phyloP scores from a whole-genome alignment of 2,113 vertebrate species.

The Perccottus glenii region DNA sequence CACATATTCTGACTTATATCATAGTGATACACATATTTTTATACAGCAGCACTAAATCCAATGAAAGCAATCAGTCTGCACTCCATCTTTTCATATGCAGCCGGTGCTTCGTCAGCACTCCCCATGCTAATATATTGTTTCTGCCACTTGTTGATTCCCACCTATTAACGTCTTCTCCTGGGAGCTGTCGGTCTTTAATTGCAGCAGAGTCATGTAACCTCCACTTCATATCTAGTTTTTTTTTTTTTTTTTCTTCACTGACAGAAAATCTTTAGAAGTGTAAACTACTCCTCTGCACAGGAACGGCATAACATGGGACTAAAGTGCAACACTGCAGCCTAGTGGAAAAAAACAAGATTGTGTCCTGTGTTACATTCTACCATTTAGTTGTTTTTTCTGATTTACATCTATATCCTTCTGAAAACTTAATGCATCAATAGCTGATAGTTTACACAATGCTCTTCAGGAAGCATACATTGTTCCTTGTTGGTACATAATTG shows the following conservation, averaged over 20 bases:
- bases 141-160: constrained; percentile 31
- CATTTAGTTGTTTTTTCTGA: not conserved
- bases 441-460: constrained; percentile 36
- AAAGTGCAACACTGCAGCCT: constrained; percentile 70
- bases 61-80: not conserved
- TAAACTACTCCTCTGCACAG: not conserved
- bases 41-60: constrained; percentile 2
- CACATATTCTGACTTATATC: not conserved
- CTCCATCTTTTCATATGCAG: not conserved
- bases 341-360: constrained; percentile 57
- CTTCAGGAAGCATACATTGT: constrained; percentile 49
- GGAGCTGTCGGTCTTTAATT: constrained; percentile 33
- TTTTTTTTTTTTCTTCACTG: constrained; percentile 20
- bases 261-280: constrained; percentile 46
- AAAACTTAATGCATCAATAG: constrained; percentile 37
- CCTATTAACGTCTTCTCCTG: constrained; percentile 9
- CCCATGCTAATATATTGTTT: not conserved
- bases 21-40: not conserved
- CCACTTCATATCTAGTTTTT: constrained; percentile 18
- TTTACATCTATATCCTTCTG: not conserved
- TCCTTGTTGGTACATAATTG: constrained; percentile 3
- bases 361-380: no score
- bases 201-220: constrained; percentile 31
- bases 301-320: not conserved
- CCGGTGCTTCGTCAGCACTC: constrained; percentile 31